phyloP scores from a whole-genome alignment of 2,888 invertebrate genomes.

The Boloria euphrosyne region DNA sequence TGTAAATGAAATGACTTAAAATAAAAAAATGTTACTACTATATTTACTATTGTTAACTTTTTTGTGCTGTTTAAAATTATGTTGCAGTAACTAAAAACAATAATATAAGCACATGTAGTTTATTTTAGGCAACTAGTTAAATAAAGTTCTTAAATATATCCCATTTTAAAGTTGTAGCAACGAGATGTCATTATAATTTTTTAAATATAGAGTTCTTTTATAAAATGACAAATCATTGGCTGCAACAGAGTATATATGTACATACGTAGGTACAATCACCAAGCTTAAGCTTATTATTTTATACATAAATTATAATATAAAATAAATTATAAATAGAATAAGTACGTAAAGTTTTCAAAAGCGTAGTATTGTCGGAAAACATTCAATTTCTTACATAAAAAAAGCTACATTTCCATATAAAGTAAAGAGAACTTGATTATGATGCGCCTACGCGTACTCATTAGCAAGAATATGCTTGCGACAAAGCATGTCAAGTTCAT shows the following conservation, averaged over 20 bases:
- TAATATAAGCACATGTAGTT: neutral
- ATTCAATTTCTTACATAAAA: neutral
- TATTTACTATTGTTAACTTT: neutral
- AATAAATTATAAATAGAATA: neutral
- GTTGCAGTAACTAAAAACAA: neutral
- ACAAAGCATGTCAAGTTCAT: conserved; percentile 52
- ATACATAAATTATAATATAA: conserved; percentile 6
- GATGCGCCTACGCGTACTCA: conserved; percentile 53
- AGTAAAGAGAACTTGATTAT: conserved; percentile 25
- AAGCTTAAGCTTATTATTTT: conserved; percentile 40
- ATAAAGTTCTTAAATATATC: conserved; percentile 42
- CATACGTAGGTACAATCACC: conserved; percentile 49
- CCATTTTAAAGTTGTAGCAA: conserved; percentile 66
- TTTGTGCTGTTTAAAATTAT: neutral
- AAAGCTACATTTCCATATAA: conserved; percentile 34
- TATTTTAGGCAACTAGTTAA: conserved; percentile 14
- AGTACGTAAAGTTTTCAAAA: neutral
- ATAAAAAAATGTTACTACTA: neutral
- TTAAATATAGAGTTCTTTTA: conserved; percentile 2
- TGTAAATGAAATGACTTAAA: neutral
- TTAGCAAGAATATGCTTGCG: conserved; percentile 49
- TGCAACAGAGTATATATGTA: conserved; percentile 51
- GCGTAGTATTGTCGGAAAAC: neutral
- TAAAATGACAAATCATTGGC: conserved; percentile 76
- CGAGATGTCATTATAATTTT: conserved; percentile 68